phyloP scores from a whole-genome alignment of 2,113 vertebrate genomes.

The Haemorhous mexicanus region DNA sequence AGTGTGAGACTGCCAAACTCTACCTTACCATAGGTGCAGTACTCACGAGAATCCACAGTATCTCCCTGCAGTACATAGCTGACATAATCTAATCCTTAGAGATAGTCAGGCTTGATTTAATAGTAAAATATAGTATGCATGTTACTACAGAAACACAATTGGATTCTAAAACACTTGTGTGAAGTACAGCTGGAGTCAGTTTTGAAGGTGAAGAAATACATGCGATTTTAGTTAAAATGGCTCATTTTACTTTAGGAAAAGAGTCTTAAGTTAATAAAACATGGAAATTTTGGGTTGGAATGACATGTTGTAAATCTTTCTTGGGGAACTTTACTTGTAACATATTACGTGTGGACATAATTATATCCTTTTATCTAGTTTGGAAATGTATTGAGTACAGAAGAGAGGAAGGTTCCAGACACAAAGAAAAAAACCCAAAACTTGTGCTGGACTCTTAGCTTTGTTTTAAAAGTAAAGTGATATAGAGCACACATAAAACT shows the following conservation, averaged over 20 bases:
- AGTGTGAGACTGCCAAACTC: not conserved
- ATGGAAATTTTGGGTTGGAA: not conserved
- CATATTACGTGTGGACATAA: rapidly evolving
- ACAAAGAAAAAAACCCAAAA: not conserved
- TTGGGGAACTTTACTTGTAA: not conserved
- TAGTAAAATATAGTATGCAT: not conserved
- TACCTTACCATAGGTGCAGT: not conserved
- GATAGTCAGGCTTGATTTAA: not conserved
- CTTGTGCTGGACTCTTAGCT: not conserved
- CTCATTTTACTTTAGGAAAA: not conserved
- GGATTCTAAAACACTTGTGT: not conserved
- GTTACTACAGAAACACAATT: not conserved
- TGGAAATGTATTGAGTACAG: not conserved
- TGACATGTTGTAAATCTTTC: not conserved
- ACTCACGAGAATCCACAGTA: not conserved
- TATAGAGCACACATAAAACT: not conserved
- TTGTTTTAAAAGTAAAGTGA: not conserved
- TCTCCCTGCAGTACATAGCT: not conserved
- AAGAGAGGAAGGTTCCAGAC: not conserved
- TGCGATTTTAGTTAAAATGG: not conserved
- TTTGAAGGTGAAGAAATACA: not conserved
- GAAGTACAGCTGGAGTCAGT: not conserved
- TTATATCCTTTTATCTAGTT: not conserved
- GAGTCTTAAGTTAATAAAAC: not conserved
- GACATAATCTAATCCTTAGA: not conserved